These are phyloP conservation scores for Etia nguti DNA, from an alignment of 2,113 vertebrate species.

Conservation along the genomic window DNA sequence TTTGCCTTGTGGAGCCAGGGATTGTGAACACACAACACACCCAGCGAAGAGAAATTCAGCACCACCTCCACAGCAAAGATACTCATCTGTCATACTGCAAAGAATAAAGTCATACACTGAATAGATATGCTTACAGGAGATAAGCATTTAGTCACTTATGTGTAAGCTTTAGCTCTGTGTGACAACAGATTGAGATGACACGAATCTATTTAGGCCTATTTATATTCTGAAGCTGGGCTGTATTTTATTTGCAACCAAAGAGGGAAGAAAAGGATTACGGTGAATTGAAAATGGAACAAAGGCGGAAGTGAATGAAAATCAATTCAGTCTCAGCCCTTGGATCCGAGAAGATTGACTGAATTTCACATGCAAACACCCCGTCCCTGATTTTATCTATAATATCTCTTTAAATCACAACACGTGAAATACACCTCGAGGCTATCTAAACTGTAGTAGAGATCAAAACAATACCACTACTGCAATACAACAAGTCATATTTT, in stretches of 20 bases:
- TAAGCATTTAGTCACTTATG: neutral
- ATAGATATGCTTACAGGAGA: conserved; percentile 10
- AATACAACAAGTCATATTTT: neutral
- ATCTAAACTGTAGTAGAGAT: neutral
- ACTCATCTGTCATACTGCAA: neutral
- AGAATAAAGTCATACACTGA: conserved; percentile 10
- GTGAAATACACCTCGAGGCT: neutral
- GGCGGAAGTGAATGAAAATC: conserved; percentile 2
- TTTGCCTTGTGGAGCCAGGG: neutral
- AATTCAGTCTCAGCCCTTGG: neutral
- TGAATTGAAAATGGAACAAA: conserved; percentile 1
- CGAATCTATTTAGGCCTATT: neutral
- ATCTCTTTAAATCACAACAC: neutral
- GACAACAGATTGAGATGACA: neutral
- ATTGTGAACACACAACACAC: neutral
- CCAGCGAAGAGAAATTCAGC: neutral
- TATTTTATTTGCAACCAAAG: neutral
- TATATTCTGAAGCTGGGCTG: neutral
- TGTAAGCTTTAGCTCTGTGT: neutral
- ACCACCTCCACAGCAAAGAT: neutral
- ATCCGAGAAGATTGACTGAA: neutral
- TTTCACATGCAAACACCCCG: neutral
- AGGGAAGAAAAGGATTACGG: neutral
- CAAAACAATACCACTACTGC: neutral
- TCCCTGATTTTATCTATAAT: neutral